A percentile compares a stretch with the other conserved stretches of the same genome.
Conservation (phyloP, 2,113 vertebrate species). For the Aegithalos caudatus region DNA sequence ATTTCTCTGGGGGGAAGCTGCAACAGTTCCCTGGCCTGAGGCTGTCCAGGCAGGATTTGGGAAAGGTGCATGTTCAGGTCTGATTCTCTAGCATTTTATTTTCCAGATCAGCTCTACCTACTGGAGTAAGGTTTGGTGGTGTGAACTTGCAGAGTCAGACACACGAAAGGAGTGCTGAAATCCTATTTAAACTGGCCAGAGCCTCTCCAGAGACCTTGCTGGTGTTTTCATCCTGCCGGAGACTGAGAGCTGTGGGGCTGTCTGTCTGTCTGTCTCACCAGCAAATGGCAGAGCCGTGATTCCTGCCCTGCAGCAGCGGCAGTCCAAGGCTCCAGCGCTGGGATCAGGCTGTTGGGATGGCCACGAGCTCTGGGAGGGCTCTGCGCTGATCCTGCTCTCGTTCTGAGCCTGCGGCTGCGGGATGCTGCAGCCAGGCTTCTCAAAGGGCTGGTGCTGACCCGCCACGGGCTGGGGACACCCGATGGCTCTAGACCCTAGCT, state of each 20-base stretch:
- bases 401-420: fast-evolving
- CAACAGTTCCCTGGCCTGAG: too few relatives aligned
- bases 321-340: background rate
- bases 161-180: background rate
- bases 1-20: fast-evolving
- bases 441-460: background rate
- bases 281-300: background rate
- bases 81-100: background rate
- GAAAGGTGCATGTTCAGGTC: fast-evolving
- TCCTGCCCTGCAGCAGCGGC: background rate
- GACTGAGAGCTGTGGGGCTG: background rate
- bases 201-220: background rate
- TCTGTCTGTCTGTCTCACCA: background rate
- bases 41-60: background rate
- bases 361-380: background rate
- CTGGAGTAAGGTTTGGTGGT: background rate
- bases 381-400: fast-evolving
- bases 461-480: background rate
- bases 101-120: background rate
- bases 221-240: background rate
- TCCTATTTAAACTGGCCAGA: background rate
- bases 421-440: background rate
- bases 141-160: background rate
- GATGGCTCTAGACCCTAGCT: background rate
- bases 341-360: background rate